Evolutionary conservation across 2,113 vertebrate genomes (phyloP).

Genomic region (Lampris megalopsis): DNA sequence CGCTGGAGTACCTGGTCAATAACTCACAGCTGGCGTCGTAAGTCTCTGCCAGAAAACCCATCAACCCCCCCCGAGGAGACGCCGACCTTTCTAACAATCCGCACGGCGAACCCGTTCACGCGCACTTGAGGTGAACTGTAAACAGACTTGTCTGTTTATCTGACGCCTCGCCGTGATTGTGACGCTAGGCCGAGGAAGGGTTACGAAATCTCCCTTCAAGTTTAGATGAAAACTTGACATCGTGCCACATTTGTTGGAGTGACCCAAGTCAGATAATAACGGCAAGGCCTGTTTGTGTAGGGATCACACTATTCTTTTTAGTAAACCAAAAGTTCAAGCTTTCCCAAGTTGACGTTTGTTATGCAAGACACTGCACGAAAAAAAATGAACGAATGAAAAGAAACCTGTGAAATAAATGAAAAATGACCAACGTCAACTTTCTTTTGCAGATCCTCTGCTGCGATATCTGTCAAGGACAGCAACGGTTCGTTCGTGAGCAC

Average conservation of each 20-base stretch:
- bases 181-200: no score
- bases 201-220: no score
- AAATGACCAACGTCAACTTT: background rate
- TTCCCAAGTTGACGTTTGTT: no score
- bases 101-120: background rate
- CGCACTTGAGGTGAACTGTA: background rate
- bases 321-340: no score
- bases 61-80: constrained; percentile 1
- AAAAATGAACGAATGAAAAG: background rate
- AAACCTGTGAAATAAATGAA: constrained; percentile 1
- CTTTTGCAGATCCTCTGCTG: constrained; percentile 90
- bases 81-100: constrained; percentile 17
- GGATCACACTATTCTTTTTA: no score
- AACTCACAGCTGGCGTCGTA: constrained; percentile 97
- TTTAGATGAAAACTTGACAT: no score
- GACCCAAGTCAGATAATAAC: no score
- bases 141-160: no score
- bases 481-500: constrained; percentile 99
- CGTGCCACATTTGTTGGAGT: no score
- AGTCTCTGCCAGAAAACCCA: constrained; percentile 72
- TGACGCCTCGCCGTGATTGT: no score
- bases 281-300: no score
- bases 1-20: constrained; percentile 97
- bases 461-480: constrained; percentile 94
- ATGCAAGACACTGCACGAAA: no score